A percentile compares a stretch with the other conserved stretches of the same genome.
Evolutionary conservation across 2,888 invertebrate genomes (phyloP).

Genomic region (Aphidius colemani): DNA sequence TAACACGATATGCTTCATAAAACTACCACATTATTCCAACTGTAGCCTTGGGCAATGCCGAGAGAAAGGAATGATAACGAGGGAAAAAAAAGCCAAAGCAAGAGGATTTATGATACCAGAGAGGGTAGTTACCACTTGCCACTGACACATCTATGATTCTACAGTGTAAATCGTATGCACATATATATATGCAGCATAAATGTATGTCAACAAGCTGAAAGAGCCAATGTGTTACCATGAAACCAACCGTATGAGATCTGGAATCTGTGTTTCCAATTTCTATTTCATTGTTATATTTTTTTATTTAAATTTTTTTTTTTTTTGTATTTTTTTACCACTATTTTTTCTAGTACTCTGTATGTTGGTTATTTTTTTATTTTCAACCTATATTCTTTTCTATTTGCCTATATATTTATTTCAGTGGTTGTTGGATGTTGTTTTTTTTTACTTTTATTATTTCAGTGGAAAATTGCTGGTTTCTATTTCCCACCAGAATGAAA

Average conservation of each 20-base stretch:
- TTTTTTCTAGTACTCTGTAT: too few species aligned
- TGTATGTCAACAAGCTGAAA: constrained; percentile 21
- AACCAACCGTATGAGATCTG: constrained; percentile 11
- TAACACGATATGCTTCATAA: background rate
- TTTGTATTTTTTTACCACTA: constrained; percentile 6
- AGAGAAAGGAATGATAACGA: too few species aligned
- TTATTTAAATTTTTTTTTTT: constrained; percentile 16
- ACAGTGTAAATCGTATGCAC: too few species aligned
- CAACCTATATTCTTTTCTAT: too few species aligned
- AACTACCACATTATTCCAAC: background rate
- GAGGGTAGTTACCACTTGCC: constrained; percentile 25
- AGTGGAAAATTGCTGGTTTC: constrained; percentile 10
- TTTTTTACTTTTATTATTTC: background rate
- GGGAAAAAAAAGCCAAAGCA: too few species aligned
- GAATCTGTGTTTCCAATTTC: constrained; percentile 15
- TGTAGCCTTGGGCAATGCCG: too few species aligned
- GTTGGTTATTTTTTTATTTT: too few species aligned
- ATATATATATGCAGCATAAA: too few species aligned
- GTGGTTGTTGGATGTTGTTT: background rate
- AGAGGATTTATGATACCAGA: constrained; percentile 25
- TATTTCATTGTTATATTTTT: constrained; percentile 6
- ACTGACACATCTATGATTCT: constrained; percentile 20
- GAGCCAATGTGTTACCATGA: constrained; percentile 17
- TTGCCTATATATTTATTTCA: too few species aligned
- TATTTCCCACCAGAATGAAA: constrained; percentile 8